A percentile compares a stretch with the other conserved stretches of the same genome.
phyloP scores from a whole-genome alignment of 2,888 invertebrate species.

The Adela reaumurella region DNA sequence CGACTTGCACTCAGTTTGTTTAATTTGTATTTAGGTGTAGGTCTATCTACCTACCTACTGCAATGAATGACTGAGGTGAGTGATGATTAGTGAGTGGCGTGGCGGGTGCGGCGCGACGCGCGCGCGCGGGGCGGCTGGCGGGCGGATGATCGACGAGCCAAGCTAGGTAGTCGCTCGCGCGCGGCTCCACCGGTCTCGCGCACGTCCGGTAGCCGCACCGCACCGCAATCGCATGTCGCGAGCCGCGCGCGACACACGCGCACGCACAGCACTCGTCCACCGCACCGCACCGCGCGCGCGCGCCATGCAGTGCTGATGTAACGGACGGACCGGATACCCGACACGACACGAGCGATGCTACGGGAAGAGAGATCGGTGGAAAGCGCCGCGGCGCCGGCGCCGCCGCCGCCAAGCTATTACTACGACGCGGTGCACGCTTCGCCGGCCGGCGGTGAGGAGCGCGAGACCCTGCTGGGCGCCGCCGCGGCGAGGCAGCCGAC shows the following conservation, averaged over 20 bases:
- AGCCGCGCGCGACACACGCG: slow-evolving; percentile 34
- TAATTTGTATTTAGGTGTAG: no score
- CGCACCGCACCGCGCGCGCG: slow-evolving; percentile 43
- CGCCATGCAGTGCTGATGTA: slow-evolving; percentile 39
- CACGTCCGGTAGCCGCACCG: slow-evolving; percentile 59
- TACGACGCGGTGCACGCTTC: slow-evolving; percentile 20
- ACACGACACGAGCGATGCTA: slow-evolving; percentile 53
- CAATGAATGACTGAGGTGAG: no score
- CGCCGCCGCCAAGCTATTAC: slow-evolving; percentile 42
- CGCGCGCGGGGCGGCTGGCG: no score
- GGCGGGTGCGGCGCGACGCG: slow-evolving; percentile 57
- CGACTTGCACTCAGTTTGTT: no score
- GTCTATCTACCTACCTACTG: no score
- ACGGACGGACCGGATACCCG: no score
- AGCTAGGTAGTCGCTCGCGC: slow-evolving; percentile 40
- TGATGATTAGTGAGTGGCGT: slow-evolving; percentile 80
- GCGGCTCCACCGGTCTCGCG: slow-evolving; percentile 72
- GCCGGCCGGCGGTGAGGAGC: slow-evolving; percentile 24
- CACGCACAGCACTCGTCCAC: slow-evolving; percentile 23
- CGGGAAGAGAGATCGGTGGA: slow-evolving; percentile 39
- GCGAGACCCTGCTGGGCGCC: slow-evolving; percentile 34
- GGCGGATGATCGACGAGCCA: slow-evolving; percentile 30
- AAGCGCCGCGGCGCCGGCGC: slow-evolving; percentile 38
- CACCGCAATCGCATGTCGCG: slow-evolving; percentile 39
- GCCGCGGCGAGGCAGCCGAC: slow-evolving; percentile 1